phyloP scores from a whole-genome alignment of 2,113 vertebrate genomes.

The Hipposideros armiger region DNA sequence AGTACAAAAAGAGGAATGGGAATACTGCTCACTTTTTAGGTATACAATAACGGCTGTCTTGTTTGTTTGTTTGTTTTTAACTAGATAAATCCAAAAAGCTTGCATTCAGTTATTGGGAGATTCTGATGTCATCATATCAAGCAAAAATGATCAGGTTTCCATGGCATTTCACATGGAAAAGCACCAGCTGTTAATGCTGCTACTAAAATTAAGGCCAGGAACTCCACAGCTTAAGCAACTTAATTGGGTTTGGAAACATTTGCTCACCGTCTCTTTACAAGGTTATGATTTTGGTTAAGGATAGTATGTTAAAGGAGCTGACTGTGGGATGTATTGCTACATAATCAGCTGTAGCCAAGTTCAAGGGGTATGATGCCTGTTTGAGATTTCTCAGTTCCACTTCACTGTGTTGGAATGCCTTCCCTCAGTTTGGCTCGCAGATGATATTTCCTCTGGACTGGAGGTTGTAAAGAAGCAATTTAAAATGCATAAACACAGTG shows the following conservation, averaged over 20 bases:
- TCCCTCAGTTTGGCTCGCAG: slow-evolving; percentile 46
- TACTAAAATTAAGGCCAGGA: slow-evolving; percentile 17
- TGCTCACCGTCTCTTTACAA: neutral
- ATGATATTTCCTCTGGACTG: slow-evolving; percentile 66
- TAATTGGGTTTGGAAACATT: slow-evolving; percentile 7
- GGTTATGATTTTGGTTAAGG: neutral
- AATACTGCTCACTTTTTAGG: neutral
- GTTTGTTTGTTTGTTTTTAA: neutral
- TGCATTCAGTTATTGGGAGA: neutral
- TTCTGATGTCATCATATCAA: neutral
- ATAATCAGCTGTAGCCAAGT: neutral
- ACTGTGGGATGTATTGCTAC: slow-evolving; percentile 26
- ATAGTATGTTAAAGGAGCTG: neutral
- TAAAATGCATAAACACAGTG: slow-evolving; percentile 65
- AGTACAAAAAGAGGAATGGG: neutral
- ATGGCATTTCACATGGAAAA: neutral
- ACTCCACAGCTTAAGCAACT: neutral
- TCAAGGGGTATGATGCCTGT: neutral
- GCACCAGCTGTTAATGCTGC: neutral
- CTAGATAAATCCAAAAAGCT: neutral
- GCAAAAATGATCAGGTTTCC: neutral
- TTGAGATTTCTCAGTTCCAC: slow-evolving; percentile 38
- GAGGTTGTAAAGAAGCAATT: slow-evolving; percentile 71
- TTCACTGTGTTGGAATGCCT: slow-evolving; percentile 20
- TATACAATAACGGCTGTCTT: neutral